Conservation (phyloP, 2,113 vertebrate species). For the Formicarius rufipectus region DNA sequence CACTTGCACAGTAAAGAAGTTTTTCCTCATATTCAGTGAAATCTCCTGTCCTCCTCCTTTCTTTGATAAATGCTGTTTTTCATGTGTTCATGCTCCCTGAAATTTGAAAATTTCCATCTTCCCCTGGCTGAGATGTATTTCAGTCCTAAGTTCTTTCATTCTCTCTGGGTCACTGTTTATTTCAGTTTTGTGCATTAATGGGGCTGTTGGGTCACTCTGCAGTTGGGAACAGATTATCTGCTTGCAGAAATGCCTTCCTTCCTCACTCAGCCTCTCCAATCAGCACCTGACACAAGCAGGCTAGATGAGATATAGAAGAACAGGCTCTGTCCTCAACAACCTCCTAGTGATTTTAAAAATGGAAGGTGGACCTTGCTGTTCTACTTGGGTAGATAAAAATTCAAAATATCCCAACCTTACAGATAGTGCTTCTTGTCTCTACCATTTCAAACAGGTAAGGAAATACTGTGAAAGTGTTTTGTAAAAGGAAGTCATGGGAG, state of each 20-base stretch:
- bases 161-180: neutral
- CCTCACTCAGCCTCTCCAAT: neutral
- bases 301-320: neutral
- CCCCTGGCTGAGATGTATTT: neutral
- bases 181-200: neutral
- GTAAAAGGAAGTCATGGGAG: neutral
- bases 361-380: neutral
- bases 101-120: neutral
- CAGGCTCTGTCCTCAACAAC: neutral
- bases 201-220: fast-evolving
- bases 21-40: neutral
- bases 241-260: neutral
- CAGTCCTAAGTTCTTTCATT: neutral
- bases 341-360: neutral
- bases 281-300: neutral
- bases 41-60: neutral
- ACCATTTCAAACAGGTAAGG: neutral
- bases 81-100: neutral
- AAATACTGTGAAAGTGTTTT: neutral
- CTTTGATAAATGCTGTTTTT: neutral
- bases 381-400: neutral
- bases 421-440: neutral
- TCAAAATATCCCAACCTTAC: neutral
- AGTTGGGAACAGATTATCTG: neutral
- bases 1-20: neutral